These are phyloP conservation scores for Pantherophis alleghaniensis DNA, from an alignment of 2,797 vertebrate genomes.

Conservation along the genomic window DNA sequence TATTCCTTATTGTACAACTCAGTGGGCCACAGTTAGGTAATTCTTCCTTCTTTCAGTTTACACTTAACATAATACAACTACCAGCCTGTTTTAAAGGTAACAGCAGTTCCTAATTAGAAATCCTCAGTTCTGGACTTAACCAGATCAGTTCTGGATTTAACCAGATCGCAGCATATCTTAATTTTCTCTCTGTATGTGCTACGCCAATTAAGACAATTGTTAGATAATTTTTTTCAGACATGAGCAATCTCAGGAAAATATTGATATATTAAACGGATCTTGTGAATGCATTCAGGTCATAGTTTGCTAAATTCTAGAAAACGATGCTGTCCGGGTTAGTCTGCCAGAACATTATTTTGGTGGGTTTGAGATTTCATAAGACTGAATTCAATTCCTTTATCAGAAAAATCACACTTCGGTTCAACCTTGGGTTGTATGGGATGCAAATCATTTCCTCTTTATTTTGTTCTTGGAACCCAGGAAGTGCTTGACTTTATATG, in stretches of 20 bases:
- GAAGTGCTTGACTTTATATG: not conserved
- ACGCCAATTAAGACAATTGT: not conserved
- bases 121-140: not conserved
- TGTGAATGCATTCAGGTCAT: not conserved
- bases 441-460: conserved; percentile 42
- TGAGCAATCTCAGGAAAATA: not conserved
- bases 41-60: not conserved
- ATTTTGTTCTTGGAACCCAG: not conserved
- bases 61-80: not conserved
- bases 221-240: not conserved
- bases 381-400: conserved; percentile 33
- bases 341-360: not conserved
- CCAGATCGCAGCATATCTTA: not conserved
- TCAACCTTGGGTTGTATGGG: conserved; percentile 60
- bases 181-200: not conserved
- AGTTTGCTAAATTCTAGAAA: not conserved
- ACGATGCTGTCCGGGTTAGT: not conserved
- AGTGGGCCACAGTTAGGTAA: not conserved
- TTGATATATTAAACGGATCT: too few species aligned
- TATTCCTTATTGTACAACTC: not conserved
- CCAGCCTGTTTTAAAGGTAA: not conserved
- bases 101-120: not conserved
- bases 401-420: conserved; percentile 49
- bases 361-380: not conserved
- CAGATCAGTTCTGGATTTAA: not conserved